Evolutionary conservation across 2,888 invertebrate genomes (phyloP), one percentile per base, ranked within the genome.

Genomic region (Cephonodes hylas): DNA sequence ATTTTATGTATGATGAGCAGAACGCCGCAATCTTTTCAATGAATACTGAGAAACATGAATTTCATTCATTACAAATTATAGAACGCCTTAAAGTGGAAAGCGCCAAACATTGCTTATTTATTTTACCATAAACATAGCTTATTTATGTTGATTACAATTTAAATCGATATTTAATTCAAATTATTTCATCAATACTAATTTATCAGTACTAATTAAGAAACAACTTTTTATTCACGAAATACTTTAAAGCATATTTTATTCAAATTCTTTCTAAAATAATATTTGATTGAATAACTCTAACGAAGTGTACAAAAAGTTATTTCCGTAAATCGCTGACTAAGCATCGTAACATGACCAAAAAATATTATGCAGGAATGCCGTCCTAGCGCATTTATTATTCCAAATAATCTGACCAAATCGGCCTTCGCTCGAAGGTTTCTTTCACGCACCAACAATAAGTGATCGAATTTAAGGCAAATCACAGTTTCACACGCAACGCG

Each of bases 381-480:
- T 53, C 48, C 25, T 48, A 27, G 25, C 27, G 27, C 48, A 18
- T 53, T 53, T 27, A 53, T 31, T 31, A 53, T 53, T 31, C 8
- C 27, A 27, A 31, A 48, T 48, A 53, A 53, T 53, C 8, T 53
- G 53, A 53, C 18, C 31, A 31, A 53, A 27, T 4, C 31, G 53
- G 27, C 53, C 53, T 53, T 53, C 53, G 53, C 3, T 15, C 53
- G 53, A 53, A 53, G 53, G 53, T 18, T 53, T 53, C 53, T 53
- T 53, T 53, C 53, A 18, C 53, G 31, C 53, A 27, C 31, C 53
- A 53, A 53, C 53, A 53, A 48, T 45, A 45, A 46, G 46, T 53
- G 53, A 31, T 53, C 53, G 53, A 53, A 53, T 31, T 31, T 18
- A 53, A 53, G 27, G 53, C 27, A 53, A 53, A 53, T 53, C 27